Evolutionary conservation across 92 coral and sea anemone species (phyloP), one percentile per base, ranked within the genome.

Genomic region (Anthopleura xanthogrammica): DNA sequence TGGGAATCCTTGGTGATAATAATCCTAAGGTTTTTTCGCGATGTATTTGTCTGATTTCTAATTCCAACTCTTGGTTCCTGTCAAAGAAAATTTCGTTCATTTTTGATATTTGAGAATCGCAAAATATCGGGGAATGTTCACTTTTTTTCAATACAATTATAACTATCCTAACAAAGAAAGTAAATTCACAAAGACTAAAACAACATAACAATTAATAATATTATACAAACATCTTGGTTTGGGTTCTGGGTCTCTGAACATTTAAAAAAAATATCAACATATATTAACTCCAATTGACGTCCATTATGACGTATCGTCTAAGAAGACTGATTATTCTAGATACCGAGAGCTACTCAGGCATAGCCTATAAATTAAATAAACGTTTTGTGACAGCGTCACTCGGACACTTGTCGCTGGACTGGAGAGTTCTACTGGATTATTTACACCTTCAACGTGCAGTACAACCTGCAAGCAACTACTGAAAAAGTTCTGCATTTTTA

Each of bases 1-100:
- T 62, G 2, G 70, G 36, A 20, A 20, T 1, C 11, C 70, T 62
- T 8, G 70, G 19, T 16, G 86, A 80, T 40, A 86, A 75, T 58
- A 90, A 78, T 58, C 91, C 96, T 42, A 75, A 76, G 76, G 81
- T 91, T 74, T 89, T 91, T 22, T 80, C 87, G 55, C 88, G 86
- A 58, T 80, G 86, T 60, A 93, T 77, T 14, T 84, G 72, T 16
- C 52, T 62, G 36, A 91, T 48, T 72, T 93, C 93, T 43, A 83
- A 76, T 60, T 91, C 93, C n/a, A 93, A 85, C 70, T 91, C 93
- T 74, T 93, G 88, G 80, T 93, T 93, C 83, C 97, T 93, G 85
- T 17, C 79, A 13, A 58, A 20, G 36, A 9, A 7, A 56, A 36
- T 3, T 14, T 54, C 36, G 36, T 29, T 29, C 0, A 66, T 36